Evolutionary conservation across 2,888 invertebrate genomes (phyloP).

Genomic region (Acanthosepion lycidas): DNA sequence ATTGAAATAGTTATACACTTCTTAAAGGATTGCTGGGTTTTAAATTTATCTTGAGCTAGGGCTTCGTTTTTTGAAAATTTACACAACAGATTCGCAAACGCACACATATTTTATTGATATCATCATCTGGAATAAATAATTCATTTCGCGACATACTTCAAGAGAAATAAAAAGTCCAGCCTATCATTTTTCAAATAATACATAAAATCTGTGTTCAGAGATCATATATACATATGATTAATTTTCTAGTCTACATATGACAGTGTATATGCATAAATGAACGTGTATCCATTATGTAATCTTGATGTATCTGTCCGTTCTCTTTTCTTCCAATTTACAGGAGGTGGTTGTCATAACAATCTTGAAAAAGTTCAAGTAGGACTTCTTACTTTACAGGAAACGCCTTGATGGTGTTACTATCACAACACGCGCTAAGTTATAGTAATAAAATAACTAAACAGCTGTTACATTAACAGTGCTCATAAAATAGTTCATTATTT

Average conservation of each 20-base stretch:
- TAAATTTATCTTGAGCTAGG: too few relatives aligned
- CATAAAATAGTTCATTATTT: not conserved
- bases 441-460: not conserved
- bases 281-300: not conserved
- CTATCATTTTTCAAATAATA: not conserved
- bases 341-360: slow-evolving; percentile 33
- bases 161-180: not conserved
- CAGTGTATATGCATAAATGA: not conserved
- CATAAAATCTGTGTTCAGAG: not conserved
- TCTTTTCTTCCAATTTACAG: not conserved
- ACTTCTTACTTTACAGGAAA: slow-evolving; percentile 1
- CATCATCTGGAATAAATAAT: not conserved
- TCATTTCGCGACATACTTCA: not conserved
- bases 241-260: not conserved
- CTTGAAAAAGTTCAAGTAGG: slow-evolving; percentile 33
- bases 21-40: too few relatives aligned
- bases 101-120: not conserved
- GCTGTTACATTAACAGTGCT: not conserved
- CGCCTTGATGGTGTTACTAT: slow-evolving; percentile 9
- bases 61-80: too few relatives aligned
- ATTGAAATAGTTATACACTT: too few relatives aligned
- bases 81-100: not conserved
- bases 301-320: not conserved
- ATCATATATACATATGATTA: not conserved
- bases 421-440: not conserved